These are phyloP conservation scores for Monochamus saltuarius DNA, from an alignment of 1,140 invertebrate genomes.

Conservation along the genomic window DNA sequence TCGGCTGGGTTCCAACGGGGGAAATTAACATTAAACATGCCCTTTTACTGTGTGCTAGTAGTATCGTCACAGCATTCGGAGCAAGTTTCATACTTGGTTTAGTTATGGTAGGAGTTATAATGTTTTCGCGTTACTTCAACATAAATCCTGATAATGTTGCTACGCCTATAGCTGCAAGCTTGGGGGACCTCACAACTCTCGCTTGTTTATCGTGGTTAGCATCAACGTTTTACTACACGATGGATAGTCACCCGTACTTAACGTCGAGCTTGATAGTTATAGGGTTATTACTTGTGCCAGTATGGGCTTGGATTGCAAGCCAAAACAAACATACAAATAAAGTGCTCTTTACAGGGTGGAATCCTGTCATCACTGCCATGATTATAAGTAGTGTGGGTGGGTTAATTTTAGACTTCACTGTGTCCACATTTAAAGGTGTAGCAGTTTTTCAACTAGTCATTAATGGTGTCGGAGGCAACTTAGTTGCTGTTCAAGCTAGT, in stretches of 20 bases:
- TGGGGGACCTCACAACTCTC: constrained; percentile 81
- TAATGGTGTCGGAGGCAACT: constrained; percentile 83
- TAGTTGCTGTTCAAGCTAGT: constrained; percentile 83
- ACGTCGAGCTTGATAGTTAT: constrained; percentile 60
- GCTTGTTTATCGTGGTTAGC: constrained; percentile 71
- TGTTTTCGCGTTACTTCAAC: constrained; percentile 72
- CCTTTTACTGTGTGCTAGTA: constrained; percentile 82
- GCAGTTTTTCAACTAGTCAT: constrained; percentile 78
- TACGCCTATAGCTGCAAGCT: constrained; percentile 85
- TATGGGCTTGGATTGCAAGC: constrained; percentile 71
- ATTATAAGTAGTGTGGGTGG: constrained; percentile 71
- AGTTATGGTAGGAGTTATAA: constrained; percentile 79
- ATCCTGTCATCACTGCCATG: constrained; percentile 73
- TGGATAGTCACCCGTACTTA: constrained; percentile 63
- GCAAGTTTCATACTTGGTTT: constrained; percentile 79
- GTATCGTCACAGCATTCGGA: constrained; percentile 85
- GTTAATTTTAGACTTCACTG: constrained; percentile 69
- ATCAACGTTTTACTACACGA: constrained; percentile 61
- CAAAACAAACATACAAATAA: constrained; percentile 66
- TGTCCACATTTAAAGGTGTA: constrained; percentile 67
- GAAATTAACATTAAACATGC: constrained; percentile 81
- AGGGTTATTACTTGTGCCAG: constrained; percentile 61
- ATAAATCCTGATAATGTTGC: constrained; percentile 91
- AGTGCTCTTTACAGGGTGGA: constrained; percentile 71
- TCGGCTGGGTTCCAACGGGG: constrained; percentile 81